Evolutionary conservation across 2,113 vertebrate genomes (phyloP), one percentile per base, ranked within the genome.

Genomic region (Passer domesticus): DNA sequence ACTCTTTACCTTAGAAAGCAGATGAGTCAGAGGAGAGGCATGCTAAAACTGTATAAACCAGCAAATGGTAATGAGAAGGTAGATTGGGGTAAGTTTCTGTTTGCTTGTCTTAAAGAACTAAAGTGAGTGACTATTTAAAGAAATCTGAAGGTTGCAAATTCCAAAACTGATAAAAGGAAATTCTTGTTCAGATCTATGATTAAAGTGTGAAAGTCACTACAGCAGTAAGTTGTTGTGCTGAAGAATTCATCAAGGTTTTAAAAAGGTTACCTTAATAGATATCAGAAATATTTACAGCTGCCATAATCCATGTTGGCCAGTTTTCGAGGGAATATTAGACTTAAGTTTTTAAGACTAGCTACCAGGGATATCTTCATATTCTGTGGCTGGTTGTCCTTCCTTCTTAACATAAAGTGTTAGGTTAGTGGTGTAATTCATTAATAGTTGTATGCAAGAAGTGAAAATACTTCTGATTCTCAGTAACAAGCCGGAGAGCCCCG

Each of bases 1-100:
- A 37, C 70, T 96, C 53, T 78, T 95, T 87, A 88, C 68, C 68
- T 88, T 92, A 83, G 90, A 80, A 95, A 93, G 88, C 33, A 59
- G 79, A 87, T 94, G 91, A 96, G 56, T 92, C 76, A 93, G 72
- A 85, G 47, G 33, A 89, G 47, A 91, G 78, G 46, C 1, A 0
- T 91, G 52, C 76, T 94, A 80, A 86, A 93, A 81, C 75, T 88
- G 67, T 53, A 69, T 67, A 88, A 67, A 80, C 9, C 33, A 83
- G 79, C 33, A 86, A 90, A 81, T 86, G 63, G 46, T 85, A 66
- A 78, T 43, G 50, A 83, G 69, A 83, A 87, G 52, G 58, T 39
- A 81, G 39, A 31, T n/a, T 35, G 52, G 7, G 20, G 58, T 90
- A 58, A 73, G 31, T 52, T 87, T 68, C 66, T 73, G 31, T 62